Evolutionary conservation across 2,113 vertebrate genomes (phyloP), one percentile per base, ranked within the genome.

Genomic region (Trematocara macrostoma): DNA sequence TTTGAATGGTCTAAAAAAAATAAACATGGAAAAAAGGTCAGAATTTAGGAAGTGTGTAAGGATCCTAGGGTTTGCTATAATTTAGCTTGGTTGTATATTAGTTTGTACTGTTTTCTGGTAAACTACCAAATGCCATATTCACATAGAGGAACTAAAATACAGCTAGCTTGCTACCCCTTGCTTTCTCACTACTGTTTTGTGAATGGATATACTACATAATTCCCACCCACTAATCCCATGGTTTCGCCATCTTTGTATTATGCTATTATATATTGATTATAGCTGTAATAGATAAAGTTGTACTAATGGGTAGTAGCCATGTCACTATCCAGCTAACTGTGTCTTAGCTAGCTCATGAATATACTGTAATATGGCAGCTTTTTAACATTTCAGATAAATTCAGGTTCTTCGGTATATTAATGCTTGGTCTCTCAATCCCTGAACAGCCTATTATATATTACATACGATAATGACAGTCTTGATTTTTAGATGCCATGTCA

Each of bases 201-300:
- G 34, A 67, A 9, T 67, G 61, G 18, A 20, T 67, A 67, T 67
- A 67, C 18, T 67, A 5, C 35, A 67, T 20, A 38, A 64, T 64
- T 64, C 34, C 59, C 59, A 38, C 34, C 34, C 59, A 64, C 34
- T 64, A 64, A 64, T 64, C 34, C 59, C 11, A 20, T 14, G 35
- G 1, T 40, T 2, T 67, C 2, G 0, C 18, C 35, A 67, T 20
- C n/a, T 67, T 67, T 40, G 61, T 0, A 67, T 67, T 67, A 67
- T 40, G 34, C 18, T 38, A 23, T 40, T 67, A 20, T 20, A 35
- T 40, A 14, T 20, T 67, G 61, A 40, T 40, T 67, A 14, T 67
- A 67, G 61, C 11, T 20, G 18, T 67, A 20, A 67, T 38, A 38
- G n/a, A 38, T 20, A 12, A 12, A 67, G 35, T 38, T 67, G 61